A percentile compares a stretch with the other conserved stretches of the same genome.
These are phyloP conservation scores for Allobates femoralis DNA, from an alignment of 2,797 vertebrate genomes.

Conservation along the genomic window DNA sequence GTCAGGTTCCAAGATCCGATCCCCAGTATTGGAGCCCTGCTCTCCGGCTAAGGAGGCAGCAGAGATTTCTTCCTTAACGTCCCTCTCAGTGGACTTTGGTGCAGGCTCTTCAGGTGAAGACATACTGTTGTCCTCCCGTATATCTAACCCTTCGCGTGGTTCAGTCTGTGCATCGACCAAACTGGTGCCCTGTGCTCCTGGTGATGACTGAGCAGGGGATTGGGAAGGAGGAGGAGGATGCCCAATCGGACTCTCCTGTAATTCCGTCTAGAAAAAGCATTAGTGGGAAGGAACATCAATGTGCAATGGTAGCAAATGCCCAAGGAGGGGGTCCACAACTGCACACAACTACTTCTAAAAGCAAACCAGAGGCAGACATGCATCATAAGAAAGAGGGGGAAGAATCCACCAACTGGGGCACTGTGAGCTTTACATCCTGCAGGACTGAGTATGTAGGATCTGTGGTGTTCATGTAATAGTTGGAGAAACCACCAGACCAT, in stretches of 20 bases:
- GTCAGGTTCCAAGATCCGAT: constrained; percentile 24
- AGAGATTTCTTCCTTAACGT: constrained; percentile 15
- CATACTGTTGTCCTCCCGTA: background rate
- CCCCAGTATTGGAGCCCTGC: background rate
- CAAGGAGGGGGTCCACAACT: no score
- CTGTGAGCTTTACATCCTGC: no score
- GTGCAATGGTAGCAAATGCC: background rate
- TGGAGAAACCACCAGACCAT: no score
- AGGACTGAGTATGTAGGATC: no score
- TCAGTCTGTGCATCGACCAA: background rate
- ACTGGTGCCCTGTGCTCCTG: background rate
- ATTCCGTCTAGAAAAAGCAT: constrained; percentile 32
- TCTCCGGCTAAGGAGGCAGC: constrained; percentile 25
- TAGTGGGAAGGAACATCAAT: constrained; percentile 5
- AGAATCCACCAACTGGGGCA: background rate
- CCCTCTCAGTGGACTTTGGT: background rate
- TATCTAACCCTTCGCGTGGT: background rate
- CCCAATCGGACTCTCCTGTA: background rate
- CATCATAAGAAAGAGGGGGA: background rate
- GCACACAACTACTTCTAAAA: background rate
- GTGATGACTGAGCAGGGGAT: constrained; percentile 23
- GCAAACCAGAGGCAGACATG: no score
- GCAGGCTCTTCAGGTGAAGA: constrained; percentile 4
- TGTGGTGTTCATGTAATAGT: no score
- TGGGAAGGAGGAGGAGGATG: background rate